Evolutionary conservation across 2,113 vertebrate species (phyloP).

Genomic region (Scomber japonicus): DNA sequence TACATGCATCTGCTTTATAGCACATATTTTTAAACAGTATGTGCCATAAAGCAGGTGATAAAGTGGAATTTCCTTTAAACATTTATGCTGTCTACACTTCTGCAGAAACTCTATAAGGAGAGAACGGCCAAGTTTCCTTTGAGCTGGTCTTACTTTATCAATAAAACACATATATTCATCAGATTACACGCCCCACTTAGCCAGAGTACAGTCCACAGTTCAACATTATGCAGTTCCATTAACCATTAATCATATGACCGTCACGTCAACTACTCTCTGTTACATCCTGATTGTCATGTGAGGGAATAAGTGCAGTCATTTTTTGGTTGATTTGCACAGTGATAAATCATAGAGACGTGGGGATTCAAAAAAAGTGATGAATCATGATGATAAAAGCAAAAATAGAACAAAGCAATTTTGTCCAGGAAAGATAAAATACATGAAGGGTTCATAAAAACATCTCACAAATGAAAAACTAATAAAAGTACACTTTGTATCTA

Average conservation of each 20-base stretch:
- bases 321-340: conserved; percentile 4
- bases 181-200: conserved; percentile 45
- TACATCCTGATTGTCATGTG: not conserved
- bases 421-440: conserved; percentile 4
- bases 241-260: not conserved
- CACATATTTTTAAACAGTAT: not conserved
- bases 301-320: not conserved
- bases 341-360: not conserved
- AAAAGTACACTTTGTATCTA: conserved; percentile 18
- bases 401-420: conserved; percentile 40
- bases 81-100: conserved; percentile 56
- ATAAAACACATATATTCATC: conserved; percentile 66
- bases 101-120: conserved; percentile 59
- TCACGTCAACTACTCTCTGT: conserved; percentile 9
- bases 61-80: conserved; percentile 46
- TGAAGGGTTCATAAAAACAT: conserved; percentile 1
- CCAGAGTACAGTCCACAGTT: conserved; percentile 14
- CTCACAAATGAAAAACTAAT: not conserved
- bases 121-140: conserved; percentile 50
- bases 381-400: conserved; percentile 34
- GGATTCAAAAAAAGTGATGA: not conserved
- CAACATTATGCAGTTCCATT: not conserved
- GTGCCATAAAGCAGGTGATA: not conserved
- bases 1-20: not conserved
- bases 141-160: conserved; percentile 43